Percentiles rank a stretch among this genome's conserved stretches.
Conservation (phyloP, 2,888 invertebrate species). For the Hydrotaea cyrtoneurina region DNA sequence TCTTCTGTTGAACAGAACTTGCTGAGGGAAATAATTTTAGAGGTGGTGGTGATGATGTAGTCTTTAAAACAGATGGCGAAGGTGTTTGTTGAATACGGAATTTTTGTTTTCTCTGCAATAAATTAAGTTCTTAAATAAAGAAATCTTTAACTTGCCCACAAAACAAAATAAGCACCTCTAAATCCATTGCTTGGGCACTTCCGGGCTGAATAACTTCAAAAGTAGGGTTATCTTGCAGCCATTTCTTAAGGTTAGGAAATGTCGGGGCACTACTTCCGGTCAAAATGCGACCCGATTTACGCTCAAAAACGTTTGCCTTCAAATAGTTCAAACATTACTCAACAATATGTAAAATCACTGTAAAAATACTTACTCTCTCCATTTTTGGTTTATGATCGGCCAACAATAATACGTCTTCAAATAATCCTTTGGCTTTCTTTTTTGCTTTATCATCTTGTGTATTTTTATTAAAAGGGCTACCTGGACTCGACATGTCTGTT, state of each 20-base stretch:
- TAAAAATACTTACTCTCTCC: constrained; percentile 76
- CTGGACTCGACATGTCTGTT: constrained; percentile 68
- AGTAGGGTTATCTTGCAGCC: constrained; percentile 93
- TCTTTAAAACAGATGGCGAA: constrained; percentile 43
- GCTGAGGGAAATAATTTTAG: constrained; percentile 51
- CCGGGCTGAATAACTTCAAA: constrained; percentile 90
- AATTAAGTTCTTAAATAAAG: neutral
- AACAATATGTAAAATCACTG: neutral
- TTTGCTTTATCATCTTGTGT: constrained; percentile 74
- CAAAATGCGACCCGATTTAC: constrained; percentile 87
- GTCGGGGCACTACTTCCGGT: constrained; percentile 92
- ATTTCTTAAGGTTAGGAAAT: constrained; percentile 88
- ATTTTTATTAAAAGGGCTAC: constrained; percentile 57
- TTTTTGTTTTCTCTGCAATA: constrained; percentile 70
- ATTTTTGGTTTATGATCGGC: constrained; percentile 77
- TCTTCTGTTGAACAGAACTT: constrained; percentile 34
- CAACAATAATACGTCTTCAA: constrained; percentile 78
- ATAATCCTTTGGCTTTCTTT: constrained; percentile 78
- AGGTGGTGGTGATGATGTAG: constrained; percentile 55
- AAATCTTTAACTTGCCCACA: neutral
- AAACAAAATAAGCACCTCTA: constrained; percentile 72
- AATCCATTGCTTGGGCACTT: constrained; percentile 81
- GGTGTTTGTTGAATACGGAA: constrained; percentile 66
- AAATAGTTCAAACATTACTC: no score
- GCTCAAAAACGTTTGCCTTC: constrained; percentile 91